Percentiles rank a stretch among this genome's conserved stretches.
Conservation (phyloP, 1,140 invertebrate genomes). For the Harpegnathos saltator region DNA sequence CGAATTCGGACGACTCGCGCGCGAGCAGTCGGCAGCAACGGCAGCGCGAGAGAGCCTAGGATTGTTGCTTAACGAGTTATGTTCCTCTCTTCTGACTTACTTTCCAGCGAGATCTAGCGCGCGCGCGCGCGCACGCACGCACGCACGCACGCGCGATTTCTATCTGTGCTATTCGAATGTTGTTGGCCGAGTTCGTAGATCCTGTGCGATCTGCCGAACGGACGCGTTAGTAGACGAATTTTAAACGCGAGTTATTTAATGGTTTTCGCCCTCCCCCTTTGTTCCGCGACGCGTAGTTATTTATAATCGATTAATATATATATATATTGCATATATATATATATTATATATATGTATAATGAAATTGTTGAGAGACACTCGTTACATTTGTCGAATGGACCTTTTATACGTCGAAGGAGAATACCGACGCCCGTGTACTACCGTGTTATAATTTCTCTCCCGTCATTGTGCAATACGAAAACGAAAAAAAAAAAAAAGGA, state of each 20-base stretch:
- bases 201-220: not conserved
- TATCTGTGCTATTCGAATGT: not conserved
- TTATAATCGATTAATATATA: slow-evolving; percentile 44
- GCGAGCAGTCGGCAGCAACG: slow-evolving; percentile 11
- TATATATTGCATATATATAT: slow-evolving; percentile 32
- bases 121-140: too few relatives aligned
- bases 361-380: slow-evolving; percentile 27
- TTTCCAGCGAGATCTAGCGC: not conserved
- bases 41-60: not conserved
- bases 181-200: slow-evolving; percentile 16
- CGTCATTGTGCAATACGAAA: slow-evolving; percentile 38
- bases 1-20: slow-evolving; percentile 15
- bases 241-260: slow-evolving; percentile 32
- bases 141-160: too few relatives aligned
- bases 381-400: slow-evolving; percentile 29
- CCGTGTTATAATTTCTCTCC: slow-evolving; percentile 1
- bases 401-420: slow-evolving; percentile 35
- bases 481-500: slow-evolving; percentile 11
- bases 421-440: not conserved
- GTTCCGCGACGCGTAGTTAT: slow-evolving; percentile 35
- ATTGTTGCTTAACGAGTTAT: slow-evolving; percentile 20
- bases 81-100: not conserved
- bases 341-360: slow-evolving; percentile 31
- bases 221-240: slow-evolving; percentile 6
- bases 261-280: not conserved